These are phyloP conservation scores for Rostratula benghalensis DNA, from an alignment of 2,113 vertebrate species.

Conservation along the genomic window DNA sequence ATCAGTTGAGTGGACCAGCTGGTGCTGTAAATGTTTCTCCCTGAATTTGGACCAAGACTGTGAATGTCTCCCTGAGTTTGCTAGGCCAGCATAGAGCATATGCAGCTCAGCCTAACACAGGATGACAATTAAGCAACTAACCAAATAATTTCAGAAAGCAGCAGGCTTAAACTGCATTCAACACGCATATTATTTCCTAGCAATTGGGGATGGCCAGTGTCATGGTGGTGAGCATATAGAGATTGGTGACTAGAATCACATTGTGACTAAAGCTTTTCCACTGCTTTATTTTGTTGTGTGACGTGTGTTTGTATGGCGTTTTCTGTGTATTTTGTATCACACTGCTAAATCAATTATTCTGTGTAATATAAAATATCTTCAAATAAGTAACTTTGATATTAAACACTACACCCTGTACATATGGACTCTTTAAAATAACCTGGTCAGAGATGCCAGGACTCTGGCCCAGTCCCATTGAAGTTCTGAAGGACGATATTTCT, in stretches of 20 bases:
- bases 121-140: not conserved
- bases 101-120: not conserved
- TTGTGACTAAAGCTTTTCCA: not conserved
- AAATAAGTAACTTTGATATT: not conserved
- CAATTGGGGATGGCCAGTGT: not conserved
- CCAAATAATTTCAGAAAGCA: not conserved
- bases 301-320: not conserved
- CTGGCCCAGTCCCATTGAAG: not conserved
- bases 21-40: not conserved
- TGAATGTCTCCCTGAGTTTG: not conserved
- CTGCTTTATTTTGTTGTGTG: not conserved
- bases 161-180: not conserved
- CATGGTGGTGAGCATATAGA: not conserved
- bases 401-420: not conserved
- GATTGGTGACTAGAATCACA: accelerated
- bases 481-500: not conserved
- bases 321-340: not conserved
- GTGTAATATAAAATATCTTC: not conserved
- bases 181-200: accelerated
- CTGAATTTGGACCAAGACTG: not conserved
- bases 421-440: not conserved
- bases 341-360: not conserved
- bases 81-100: not conserved
- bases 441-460: not conserved
- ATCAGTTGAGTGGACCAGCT: not conserved